phyloP scores from a whole-genome alignment of 2,888 invertebrate species.

The Pristionchus mayeri region DNA sequence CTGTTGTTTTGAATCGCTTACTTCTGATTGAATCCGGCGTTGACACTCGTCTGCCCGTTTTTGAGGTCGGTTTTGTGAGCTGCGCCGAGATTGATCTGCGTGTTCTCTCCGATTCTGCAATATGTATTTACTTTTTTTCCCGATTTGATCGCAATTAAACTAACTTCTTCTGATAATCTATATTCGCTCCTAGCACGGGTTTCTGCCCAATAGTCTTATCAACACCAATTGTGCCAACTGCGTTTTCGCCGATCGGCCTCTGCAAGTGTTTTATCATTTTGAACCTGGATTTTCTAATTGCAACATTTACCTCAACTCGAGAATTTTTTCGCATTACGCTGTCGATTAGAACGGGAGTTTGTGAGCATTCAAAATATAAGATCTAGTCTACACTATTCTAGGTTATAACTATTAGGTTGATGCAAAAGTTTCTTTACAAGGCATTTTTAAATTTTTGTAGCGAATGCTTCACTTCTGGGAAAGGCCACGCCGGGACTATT shows the following conservation, averaged over 20 bases:
- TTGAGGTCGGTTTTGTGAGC: neutral
- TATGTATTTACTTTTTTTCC: neutral
- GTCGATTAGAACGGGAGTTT: too few relatives aligned
- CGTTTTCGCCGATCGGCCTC: neutral
- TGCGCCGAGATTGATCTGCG: neutral
- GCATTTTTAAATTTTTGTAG: too few relatives aligned
- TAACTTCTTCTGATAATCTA: neutral
- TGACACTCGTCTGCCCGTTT: neutral
- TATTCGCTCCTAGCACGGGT: neutral
- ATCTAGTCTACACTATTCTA: too few relatives aligned
- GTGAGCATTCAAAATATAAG: too few relatives aligned
- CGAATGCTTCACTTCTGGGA: too few relatives aligned
- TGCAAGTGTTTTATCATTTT: neutral
- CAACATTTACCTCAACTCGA: too few relatives aligned
- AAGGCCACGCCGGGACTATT: too few relatives aligned
- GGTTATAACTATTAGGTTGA: too few relatives aligned
- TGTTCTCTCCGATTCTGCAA: neutral
- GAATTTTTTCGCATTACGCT: too few relatives aligned
- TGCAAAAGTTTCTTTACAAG: too few relatives aligned
- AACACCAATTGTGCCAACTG: neutral
- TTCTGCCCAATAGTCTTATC: neutral
- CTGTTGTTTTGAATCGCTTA: neutral
- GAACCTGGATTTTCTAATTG: too few relatives aligned
- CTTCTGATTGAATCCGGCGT: neutral
- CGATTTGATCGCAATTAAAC: too few relatives aligned